Base-by-base conservation (phyloP, 2,888 invertebrate genomes). In the Melieria omissa region DNA sequence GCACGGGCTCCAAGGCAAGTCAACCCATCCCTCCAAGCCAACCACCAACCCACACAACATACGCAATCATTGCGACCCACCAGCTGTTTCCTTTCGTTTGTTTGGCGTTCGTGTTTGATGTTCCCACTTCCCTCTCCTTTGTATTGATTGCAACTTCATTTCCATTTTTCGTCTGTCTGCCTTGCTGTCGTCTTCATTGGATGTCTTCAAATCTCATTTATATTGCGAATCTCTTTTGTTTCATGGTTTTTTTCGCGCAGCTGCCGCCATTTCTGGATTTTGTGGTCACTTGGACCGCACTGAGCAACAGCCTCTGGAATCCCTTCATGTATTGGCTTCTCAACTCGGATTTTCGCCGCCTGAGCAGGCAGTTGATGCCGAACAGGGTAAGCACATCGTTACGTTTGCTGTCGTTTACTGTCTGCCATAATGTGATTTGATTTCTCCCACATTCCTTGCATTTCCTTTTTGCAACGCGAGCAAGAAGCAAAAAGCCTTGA, bases 301-400 rank as follows among this genome's bases (percentile, higher is more conserved):
- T 95, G 70, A 95, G 95, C 85, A 94, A 95, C 88, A 95, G 95
- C 85, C 93, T 95, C 85, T 95, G 95, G 95, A 95, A 95, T 86
- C 95, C 95, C 2, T 95, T 95, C 83, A 90, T 95, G 72, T 95
- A 95, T 86, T 95, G 95, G 95, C 89, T 95, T 61, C 89, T 95
- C 78, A 95, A 95, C 87, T 93, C 93, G 83, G 93, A 95, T 83
- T 95, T 95, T 86, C 90, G 95, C 80, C 90, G 94, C 78, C 92
- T 95, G 79, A 93, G 94, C 83, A 90, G 91, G 78, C 93, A 94
- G 80, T 86, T 95, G 72, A 87, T 95, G 74, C 91, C 93, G 80
- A 92, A 91, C 78, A 93, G 92, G 88, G 95, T 94, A 88, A 89
- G 90, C 88, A 54, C 10, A 44, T 41, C 10, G 12, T 16, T 44